phyloP scores from a whole-genome alignment of 1,140 invertebrate genomes.

The Aricia agestis region DNA sequence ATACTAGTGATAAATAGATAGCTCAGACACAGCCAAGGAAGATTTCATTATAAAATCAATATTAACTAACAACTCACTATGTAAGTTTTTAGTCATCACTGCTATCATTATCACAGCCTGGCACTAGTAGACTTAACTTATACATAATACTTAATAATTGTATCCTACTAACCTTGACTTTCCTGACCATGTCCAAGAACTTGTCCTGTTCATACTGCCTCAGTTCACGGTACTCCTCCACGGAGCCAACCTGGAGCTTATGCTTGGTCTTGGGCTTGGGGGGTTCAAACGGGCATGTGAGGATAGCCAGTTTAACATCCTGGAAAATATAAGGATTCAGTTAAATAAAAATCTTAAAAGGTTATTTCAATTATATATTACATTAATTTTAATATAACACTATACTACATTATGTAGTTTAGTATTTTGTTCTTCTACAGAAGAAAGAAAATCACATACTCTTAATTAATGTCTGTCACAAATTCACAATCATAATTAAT shows the following conservation, averaged over 20 bases:
- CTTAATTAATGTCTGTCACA: too few species aligned
- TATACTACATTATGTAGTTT: too few species aligned
- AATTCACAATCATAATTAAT: too few species aligned
- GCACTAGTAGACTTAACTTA: too few species aligned
- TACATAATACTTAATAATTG: too few species aligned
- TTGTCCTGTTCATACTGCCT: conserved; percentile 97
- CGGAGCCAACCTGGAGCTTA: conserved; percentile 98
- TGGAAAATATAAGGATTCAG: conserved; percentile 45
- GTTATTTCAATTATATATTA: too few species aligned
- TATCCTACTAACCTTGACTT: conserved; percentile 82
- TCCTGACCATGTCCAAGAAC: conserved; percentile 96
- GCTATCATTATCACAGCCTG: too few species aligned
- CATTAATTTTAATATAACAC: too few species aligned
- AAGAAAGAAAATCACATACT: too few species aligned
- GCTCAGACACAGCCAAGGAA: conserved; percentile 16
- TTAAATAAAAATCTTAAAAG: neutral
- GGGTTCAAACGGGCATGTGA: conserved; percentile 99
- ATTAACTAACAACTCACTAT: too few species aligned
- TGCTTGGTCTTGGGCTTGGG: conserved; percentile 99
- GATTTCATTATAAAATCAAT: conserved; percentile 17
- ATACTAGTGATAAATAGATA: too few species aligned
- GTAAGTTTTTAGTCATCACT: conserved; percentile 8
- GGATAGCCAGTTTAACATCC: conserved; percentile 96
- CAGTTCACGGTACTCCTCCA: conserved; percentile 96
- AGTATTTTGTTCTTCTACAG: too few species aligned